Base-by-base conservation (phyloP, 2,888 invertebrate genomes). In the Acanthosepion esculentum region DNA sequence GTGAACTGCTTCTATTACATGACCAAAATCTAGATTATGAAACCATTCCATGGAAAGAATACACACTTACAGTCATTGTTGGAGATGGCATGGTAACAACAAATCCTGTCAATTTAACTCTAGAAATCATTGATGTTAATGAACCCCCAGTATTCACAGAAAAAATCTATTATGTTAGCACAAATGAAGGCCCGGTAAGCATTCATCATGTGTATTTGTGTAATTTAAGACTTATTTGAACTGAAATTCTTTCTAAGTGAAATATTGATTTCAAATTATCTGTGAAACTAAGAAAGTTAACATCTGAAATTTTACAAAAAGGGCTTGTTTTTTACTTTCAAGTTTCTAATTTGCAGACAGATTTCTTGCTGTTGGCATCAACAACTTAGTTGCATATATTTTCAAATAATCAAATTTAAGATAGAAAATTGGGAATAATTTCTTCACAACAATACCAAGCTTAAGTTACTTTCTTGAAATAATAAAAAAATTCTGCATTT, bases 71-170 rank as follows among this genome's bases (percentile, higher is more conserved):
- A n/a, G 41, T 94, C 55, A n/a, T 91, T 23, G 93, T 94, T n/a
- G 64, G n/a, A 23, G 94, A 92, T 6, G 94, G 94, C n/a, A 50
- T 41, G 93, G 92, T 93, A 10, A 94, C 94, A 41, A 95, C 96
- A 6, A 53, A 64, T 53, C 95, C 92, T 29, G 95, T 95, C 12
- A 94, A 95, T 23, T 91, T 95, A n/a, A 95, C 95, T 41, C 29
- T 96, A 10, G 93, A 94, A 48, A 59, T 96, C 20, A 93, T 95
- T 48, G 95, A 96, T 92, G 95, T 96, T 64, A 96, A 96, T 94
- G 96, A 96, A 91, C 94, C 96, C 12, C 96, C 96, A 33, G 94
- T 94, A 20, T 96, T 95, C 91, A 95, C 95, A 94, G 95, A 95
- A 26, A 53, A 93, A 0, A 92, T 95, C 23, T 96, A 95, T 91